These are phyloP conservation scores for Diogma glabrata DNA, from an alignment of 2,888 invertebrate species.

Conservation along the genomic window DNA sequence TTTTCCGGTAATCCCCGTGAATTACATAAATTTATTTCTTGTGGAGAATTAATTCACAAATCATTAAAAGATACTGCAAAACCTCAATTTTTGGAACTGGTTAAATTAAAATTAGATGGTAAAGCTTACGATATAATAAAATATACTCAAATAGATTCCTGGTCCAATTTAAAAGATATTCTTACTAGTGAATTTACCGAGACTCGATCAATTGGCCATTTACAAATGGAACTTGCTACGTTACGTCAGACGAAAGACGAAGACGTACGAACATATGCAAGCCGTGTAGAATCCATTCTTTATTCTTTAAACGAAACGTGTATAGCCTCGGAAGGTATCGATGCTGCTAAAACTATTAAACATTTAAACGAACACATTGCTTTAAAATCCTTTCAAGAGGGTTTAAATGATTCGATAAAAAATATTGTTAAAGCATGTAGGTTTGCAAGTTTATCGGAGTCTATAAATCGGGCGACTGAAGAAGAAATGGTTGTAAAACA, in stretches of 20 bases:
- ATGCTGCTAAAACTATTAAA: neutral
- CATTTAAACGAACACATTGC: neutral
- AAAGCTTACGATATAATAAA: neutral
- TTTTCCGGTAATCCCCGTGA: no score
- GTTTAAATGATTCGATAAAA: neutral
- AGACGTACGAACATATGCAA: no score
- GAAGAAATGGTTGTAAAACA: constrained; percentile 1
- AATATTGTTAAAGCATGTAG: neutral
- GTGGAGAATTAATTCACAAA: no score
- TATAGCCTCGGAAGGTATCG: neutral
- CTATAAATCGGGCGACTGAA: neutral
- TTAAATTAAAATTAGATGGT: neutral
- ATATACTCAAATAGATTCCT: neutral
- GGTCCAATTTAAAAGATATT: neutral
- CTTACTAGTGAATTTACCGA: neutral
- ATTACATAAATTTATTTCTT: no score
- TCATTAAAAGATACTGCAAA: no score
- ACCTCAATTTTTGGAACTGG: neutral
- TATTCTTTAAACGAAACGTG: neutral
- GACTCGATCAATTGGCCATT: neutral
- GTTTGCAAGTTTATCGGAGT: neutral
- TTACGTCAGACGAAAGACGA: neutral
- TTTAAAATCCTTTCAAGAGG: neutral
- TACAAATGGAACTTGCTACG: neutral
- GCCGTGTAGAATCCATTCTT: no score